Evolutionary conservation across 2,113 vertebrate species (phyloP).

Genomic region (Orycteropus afer): DNA sequence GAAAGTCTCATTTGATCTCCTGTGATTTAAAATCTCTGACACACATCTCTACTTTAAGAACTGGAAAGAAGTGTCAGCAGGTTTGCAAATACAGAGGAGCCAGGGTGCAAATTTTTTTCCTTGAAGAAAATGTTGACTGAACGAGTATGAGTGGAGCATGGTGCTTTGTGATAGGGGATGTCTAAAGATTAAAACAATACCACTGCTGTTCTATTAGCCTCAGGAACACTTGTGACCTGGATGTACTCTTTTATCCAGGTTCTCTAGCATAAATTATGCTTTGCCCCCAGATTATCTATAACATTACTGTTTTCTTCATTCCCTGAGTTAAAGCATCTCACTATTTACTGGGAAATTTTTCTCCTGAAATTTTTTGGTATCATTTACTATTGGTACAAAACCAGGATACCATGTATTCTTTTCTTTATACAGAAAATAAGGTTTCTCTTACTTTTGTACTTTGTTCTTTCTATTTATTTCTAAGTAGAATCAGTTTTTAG

Average conservation of each 20-base stretch:
- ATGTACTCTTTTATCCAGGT: slow-evolving; percentile 22
- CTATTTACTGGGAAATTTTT: not conserved
- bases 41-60: not conserved
- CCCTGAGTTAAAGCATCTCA: slow-evolving; percentile 9
- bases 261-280: slow-evolving; percentile 39
- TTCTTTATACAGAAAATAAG: not conserved
- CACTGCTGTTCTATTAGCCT: not conserved
- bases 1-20: not conserved
- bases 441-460: slow-evolving; percentile 37
- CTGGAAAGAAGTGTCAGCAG: not conserved
- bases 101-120: not conserved
- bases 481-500: slow-evolving; percentile 10
- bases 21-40: not conserved
- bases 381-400: not conserved
- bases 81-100: not conserved
- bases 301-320: slow-evolving; percentile 29
- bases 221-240: not conserved
- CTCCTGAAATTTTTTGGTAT: not conserved
- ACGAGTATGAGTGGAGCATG: not conserved
- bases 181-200: slow-evolving; percentile 22
- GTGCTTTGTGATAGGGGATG: not conserved
- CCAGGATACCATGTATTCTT: not conserved
- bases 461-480: slow-evolving; percentile 38
- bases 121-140: not conserved
- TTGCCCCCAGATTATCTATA: slow-evolving; percentile 34